Conservation (phyloP, 2,113 vertebrate species). For the Capricornis sumatraensis region DNA sequence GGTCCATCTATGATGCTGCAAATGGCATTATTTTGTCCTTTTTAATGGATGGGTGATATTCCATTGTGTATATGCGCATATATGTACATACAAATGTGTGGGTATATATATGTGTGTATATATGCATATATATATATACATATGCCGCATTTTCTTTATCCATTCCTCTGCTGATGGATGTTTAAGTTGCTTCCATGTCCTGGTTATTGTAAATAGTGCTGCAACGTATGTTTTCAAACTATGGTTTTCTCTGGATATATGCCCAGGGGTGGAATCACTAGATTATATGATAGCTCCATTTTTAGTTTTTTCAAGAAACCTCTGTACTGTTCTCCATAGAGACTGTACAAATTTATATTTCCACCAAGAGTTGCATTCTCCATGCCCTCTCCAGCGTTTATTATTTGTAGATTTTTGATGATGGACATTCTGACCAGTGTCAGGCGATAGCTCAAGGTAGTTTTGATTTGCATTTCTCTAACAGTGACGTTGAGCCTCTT, state of each 20-base stretch:
- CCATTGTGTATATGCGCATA: neutral
- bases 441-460: neutral
- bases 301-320: neutral
- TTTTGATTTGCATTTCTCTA: neutral
- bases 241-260: neutral
- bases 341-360: neutral
- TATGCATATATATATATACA: accelerated
- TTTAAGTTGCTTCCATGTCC: neutral
- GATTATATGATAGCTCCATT: neutral
- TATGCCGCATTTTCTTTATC: neutral
- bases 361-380: neutral
- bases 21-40: neutral
- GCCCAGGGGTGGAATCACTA: neutral
- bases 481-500: neutral
- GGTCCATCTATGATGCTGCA: neutral
- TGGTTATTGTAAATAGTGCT: neutral
- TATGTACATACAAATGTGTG: neutral
- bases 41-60: neutral
- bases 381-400: neutral
- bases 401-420: neutral
- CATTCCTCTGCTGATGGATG: neutral
- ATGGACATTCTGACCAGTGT: neutral
- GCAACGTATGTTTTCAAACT: neutral
- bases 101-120: accelerated
- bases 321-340: neutral